Conservation (phyloP, 2,888 invertebrate genomes). For the Cataglyphis livida region DNA sequence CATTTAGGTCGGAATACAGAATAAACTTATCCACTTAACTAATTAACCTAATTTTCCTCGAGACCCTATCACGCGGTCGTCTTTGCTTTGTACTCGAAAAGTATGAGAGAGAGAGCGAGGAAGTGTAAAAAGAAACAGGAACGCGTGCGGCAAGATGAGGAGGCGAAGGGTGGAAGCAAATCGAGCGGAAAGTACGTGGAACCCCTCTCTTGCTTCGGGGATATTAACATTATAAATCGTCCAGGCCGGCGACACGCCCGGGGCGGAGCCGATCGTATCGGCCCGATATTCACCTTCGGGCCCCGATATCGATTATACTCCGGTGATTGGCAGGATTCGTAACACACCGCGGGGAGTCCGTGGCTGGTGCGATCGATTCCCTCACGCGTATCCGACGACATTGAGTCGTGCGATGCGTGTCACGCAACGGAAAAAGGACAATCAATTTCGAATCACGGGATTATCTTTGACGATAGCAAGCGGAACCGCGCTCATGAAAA, state of each 20-base stretch:
- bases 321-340: constrained; percentile 84
- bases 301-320: constrained; percentile 83
- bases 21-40: constrained; percentile 38
- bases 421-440: constrained; percentile 25
- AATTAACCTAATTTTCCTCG: constrained; percentile 47
- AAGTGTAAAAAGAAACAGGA: constrained; percentile 23
- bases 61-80: constrained; percentile 15
- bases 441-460: constrained; percentile 45
- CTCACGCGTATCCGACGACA: constrained; percentile 49
- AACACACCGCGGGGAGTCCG: constrained; percentile 80
- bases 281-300: constrained; percentile 80
- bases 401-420: constrained; percentile 9
- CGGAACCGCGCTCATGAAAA: constrained; percentile 8
- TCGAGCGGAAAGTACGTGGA: constrained; percentile 62
- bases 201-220: constrained; percentile 71
- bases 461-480: constrained; percentile 43
- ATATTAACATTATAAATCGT: constrained; percentile 85
- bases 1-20: constrained; percentile 35
- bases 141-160: constrained; percentile 28
- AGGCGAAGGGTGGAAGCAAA: constrained; percentile 29
- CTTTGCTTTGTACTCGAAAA: background rate
- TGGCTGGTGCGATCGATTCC: constrained; percentile 59
- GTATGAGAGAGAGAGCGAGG: background rate
- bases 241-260: constrained; percentile 84
- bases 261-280: constrained; percentile 84